Base-by-base conservation (phyloP, 2,888 invertebrate species). In the Dasypogon diadema region DNA sequence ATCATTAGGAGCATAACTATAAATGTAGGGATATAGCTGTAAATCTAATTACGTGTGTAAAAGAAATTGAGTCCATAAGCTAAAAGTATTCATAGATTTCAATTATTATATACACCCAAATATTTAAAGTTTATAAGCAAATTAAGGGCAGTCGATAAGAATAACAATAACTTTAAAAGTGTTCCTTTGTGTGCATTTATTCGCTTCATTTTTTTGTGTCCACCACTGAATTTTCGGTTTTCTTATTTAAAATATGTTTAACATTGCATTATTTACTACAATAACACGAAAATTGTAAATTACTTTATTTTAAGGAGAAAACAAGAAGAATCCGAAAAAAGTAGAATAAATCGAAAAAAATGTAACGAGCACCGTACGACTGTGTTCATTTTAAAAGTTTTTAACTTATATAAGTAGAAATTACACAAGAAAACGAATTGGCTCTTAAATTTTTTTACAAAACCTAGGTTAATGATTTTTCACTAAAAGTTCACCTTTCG, bases 371-470 rank as follows among this genome's bases (percentile, higher is more conserved):
- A 65, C 65, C 65, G 65, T 65, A 37, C 65, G 24, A 65, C 65
- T 65, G 65, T 65, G 65, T 65, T 65, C 65, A 65, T 65, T 65
- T 65, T 65, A 16, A 65, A 65, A 42, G n/a, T 24, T 65, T 65
- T 65, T 65, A 65, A 21, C 42, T 42, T 42, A 14, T n/a, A 21
- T 65, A 65, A 65, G 65, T 65, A 65, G 65, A 46, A 37, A 46
- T 21, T 46, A 65, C 65, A 65, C 65, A 34, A 65, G 48, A 34
- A 65, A 65, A 24, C 65, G 48, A 65, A 65, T 65, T 65, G 65
- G 65, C 65, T 46, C 46, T 65, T 65, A 48, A 65, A 48, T 65
- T 65, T 65, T 65, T 65, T 65, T 48, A 65, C 48, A n/a, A 65
- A 16, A 22, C 16, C 48, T 65, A 65, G 65, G 8, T 48, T 37